Conservation (phyloP, 92 coral and sea anemone genomes). For the Phenganax subtilis region DNA sequence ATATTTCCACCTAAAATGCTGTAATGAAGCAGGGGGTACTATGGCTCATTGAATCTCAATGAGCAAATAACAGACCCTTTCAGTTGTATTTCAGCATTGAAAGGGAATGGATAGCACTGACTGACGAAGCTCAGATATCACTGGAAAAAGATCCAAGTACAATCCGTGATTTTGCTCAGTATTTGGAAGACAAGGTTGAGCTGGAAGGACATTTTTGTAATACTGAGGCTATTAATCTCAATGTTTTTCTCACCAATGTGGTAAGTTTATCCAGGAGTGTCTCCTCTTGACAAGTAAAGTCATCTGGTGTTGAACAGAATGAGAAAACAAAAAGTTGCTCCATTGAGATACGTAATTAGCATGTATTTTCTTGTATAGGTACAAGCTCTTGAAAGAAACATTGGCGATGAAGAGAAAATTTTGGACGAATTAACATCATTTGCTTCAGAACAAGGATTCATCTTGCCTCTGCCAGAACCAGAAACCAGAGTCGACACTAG, state of each 20-base stretch:
- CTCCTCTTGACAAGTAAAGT: too few relatives aligned
- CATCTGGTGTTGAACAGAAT: too few relatives aligned
- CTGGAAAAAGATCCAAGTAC: slow-evolving; percentile 6
- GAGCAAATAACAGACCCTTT: too few relatives aligned
- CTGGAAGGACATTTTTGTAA: slow-evolving; percentile 14
- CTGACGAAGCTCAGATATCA: slow-evolving; percentile 13
- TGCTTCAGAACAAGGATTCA: slow-evolving; percentile 24
- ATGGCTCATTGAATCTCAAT: neutral
- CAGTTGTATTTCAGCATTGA: neutral
- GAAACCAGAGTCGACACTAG: neutral
- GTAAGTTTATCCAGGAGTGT: slow-evolving; percentile 2
- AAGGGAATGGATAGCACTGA: slow-evolving; percentile 16
- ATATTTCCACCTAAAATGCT: too few relatives aligned
- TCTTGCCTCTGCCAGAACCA: neutral
- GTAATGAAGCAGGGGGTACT: too few relatives aligned
- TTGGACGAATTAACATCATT: slow-evolving; percentile 21
- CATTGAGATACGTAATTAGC: too few relatives aligned
- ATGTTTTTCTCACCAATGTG: slow-evolving; percentile 39
- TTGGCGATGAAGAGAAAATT: slow-evolving; percentile 32
- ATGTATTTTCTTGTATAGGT: neutral
- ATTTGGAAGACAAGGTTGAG: slow-evolving; percentile 13
- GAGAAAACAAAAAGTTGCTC: too few relatives aligned
- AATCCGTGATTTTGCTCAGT: slow-evolving; percentile 2
- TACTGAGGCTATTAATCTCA: slow-evolving; percentile 31
- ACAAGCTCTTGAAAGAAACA: slow-evolving; percentile 32